phyloP scores from a whole-genome alignment of 2,888 invertebrate species.

The Hedya salicella region DNA sequence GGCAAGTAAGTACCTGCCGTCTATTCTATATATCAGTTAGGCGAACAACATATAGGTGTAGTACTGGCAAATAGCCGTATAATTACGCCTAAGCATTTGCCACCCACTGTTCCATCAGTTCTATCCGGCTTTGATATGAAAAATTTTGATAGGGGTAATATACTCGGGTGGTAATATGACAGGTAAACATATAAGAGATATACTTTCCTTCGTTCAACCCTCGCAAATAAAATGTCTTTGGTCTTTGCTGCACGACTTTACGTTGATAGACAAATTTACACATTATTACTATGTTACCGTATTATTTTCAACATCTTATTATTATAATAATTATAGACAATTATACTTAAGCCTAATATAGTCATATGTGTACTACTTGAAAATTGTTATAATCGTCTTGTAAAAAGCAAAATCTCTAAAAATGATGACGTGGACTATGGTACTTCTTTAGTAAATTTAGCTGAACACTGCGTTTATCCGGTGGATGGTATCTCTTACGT shows the following conservation, averaged over 20 bases:
- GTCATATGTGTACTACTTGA: background rate
- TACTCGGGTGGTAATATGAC: constrained; percentile 29
- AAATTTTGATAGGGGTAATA: background rate
- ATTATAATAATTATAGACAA: background rate
- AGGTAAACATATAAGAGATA: constrained; percentile 66
- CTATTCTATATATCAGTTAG: too few relatives aligned
- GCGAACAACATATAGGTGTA: too few relatives aligned
- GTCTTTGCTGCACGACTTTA: constrained; percentile 47
- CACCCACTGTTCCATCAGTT: too few relatives aligned
- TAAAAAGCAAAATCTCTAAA: background rate
- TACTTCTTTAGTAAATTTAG: background rate
- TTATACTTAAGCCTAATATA: background rate
- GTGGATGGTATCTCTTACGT: background rate
- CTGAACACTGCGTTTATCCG: background rate
- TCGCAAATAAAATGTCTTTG: constrained; percentile 67
- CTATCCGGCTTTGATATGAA: background rate
- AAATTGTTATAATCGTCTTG: background rate
- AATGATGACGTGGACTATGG: background rate
- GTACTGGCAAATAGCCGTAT: too few relatives aligned
- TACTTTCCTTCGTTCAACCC: constrained; percentile 80
- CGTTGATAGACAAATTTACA: constrained; percentile 45
- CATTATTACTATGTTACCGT: constrained; percentile 32
- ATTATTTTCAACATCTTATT: constrained; percentile 2
- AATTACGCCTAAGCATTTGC: too few relatives aligned
- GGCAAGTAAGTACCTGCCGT: too few relatives aligned